Percentiles rank a stretch among this genome's conserved stretches.
These are phyloP conservation scores for Lasiurus cinereus DNA, from an alignment of 2,113 vertebrate species.

Conservation along the genomic window DNA sequence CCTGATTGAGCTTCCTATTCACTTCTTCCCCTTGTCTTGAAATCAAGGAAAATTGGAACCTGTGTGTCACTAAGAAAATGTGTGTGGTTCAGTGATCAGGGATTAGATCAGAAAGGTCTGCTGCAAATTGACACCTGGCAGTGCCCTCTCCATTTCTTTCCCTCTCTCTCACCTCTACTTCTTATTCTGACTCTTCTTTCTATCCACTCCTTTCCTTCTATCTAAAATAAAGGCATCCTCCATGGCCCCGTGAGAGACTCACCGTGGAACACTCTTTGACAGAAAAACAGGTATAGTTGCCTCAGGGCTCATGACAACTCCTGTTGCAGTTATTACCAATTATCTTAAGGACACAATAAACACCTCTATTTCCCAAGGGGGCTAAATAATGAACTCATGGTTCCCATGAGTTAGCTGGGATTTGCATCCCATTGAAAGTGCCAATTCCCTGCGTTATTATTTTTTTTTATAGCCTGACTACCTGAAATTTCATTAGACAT, in stretches of 20 bases:
- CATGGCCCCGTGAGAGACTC: background rate
- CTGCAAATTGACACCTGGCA: background rate
- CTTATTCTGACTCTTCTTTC: background rate
- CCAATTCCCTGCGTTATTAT: background rate
- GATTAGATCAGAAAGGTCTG: background rate
- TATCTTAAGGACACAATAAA: background rate
- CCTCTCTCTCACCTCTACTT: background rate
- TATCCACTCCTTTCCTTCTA: background rate
- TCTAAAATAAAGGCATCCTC: background rate
- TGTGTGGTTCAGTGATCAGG: fast-evolving
- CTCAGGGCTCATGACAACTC: background rate
- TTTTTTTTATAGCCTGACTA: background rate
- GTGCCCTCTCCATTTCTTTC: background rate
- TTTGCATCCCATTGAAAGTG: background rate
- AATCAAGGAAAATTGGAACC: background rate
- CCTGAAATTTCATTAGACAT: background rate
- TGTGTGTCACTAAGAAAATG: fast-evolving
- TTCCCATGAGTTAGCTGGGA: background rate
- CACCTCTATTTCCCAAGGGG: background rate
- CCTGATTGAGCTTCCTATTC: background rate
- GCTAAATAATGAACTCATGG: background rate
- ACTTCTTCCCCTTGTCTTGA: background rate
- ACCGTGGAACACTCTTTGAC: background rate
- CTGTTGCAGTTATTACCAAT: background rate
- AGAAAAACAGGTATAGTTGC: background rate